Conservation (phyloP, 2,113 vertebrate genomes). For the Puma concolor region DNA sequence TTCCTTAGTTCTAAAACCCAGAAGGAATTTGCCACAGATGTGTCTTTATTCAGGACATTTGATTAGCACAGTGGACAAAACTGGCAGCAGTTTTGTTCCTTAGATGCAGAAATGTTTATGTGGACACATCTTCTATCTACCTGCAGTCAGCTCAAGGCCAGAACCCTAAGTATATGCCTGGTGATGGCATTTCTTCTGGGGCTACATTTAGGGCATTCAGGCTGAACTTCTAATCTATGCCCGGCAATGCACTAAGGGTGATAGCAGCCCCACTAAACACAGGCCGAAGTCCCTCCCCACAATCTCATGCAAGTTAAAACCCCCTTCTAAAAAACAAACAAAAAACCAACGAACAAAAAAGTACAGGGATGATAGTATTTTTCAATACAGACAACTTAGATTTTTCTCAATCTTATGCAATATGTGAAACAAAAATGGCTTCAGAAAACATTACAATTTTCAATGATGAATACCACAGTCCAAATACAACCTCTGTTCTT, state of each 20-base stretch:
- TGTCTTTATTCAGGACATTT: background rate
- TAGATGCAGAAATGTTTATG: background rate
- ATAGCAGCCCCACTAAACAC: background rate
- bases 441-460: background rate
- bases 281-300: background rate
- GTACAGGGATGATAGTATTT: background rate
- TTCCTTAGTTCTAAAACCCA: constrained; percentile 28
- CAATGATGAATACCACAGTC: background rate
- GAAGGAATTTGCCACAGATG: background rate
- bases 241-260: background rate
- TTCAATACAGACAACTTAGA: background rate
- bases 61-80: background rate
- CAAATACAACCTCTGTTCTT: background rate
- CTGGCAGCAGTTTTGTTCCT: background rate
- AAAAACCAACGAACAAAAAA: background rate
- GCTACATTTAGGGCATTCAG: background rate
- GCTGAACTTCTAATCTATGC: background rate
- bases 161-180: background rate
- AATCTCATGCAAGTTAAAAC: background rate
- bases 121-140: background rate
- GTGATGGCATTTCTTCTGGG: background rate
- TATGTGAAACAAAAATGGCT: constrained; percentile 14
- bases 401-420: background rate
- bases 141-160: background rate
- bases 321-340: background rate